These are phyloP conservation scores for Cydia pomonella DNA, from an alignment of 1,140 invertebrate species.

Conservation along the genomic window DNA sequence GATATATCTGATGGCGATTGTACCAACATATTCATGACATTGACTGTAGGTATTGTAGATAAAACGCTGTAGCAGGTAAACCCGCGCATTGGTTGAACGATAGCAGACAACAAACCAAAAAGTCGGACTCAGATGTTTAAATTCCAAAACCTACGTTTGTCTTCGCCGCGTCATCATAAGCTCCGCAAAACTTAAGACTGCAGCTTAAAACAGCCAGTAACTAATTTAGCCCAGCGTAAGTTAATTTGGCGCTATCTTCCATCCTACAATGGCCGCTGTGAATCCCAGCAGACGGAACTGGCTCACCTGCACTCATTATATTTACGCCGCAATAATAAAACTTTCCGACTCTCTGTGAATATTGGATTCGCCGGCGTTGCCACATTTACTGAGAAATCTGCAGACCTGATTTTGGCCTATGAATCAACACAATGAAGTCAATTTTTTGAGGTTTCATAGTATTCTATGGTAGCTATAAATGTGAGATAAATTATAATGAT, in stretches of 20 bases:
- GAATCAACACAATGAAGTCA: too few relatives aligned
- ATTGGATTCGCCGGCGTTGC: slow-evolving; percentile 65
- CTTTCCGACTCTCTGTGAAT: slow-evolving; percentile 75
- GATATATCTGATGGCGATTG: too few relatives aligned
- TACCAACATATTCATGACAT: too few relatives aligned
- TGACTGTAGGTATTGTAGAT: too few relatives aligned
- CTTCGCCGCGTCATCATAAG: not conserved
- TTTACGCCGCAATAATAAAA: slow-evolving; percentile 79
- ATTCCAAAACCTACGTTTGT: not conserved
- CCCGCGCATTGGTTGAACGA: too few relatives aligned
- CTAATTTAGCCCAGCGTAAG: slow-evolving; percentile 64
- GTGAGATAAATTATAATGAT: too few relatives aligned
- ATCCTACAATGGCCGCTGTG: slow-evolving; percentile 61
- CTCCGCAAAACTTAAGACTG: slow-evolving; percentile 33
- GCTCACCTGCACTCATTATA: slow-evolving; percentile 78
- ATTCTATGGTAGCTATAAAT: too few relatives aligned
- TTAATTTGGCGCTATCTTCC: slow-evolving; percentile 68
- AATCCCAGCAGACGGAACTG: slow-evolving; percentile 71
- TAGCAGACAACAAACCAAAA: too few relatives aligned
- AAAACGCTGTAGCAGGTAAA: too few relatives aligned
- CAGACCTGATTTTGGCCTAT: not conserved
- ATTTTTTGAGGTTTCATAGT: too few relatives aligned
- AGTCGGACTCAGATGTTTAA: not conserved
- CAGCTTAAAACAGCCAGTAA: slow-evolving; percentile 60
- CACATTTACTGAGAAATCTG: slow-evolving; percentile 3